These are phyloP conservation scores for Chamaea fasciata DNA, from an alignment of 2,113 vertebrate species.

Conservation along the genomic window DNA sequence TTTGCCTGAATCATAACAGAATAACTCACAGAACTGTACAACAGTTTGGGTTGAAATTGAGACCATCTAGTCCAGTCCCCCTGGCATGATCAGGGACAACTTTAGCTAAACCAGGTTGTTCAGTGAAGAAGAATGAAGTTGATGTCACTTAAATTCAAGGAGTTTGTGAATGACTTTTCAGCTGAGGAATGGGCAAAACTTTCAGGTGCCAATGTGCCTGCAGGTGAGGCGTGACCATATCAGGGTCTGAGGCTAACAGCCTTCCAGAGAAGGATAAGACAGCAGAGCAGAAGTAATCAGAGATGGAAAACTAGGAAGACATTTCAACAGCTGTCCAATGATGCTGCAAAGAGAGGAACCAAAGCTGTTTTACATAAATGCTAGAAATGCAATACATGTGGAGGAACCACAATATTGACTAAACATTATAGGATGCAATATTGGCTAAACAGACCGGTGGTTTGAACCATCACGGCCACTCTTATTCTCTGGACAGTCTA, in stretches of 20 bases:
- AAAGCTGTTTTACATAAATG: background rate
- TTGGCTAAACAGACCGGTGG: background rate
- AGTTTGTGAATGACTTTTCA: background rate
- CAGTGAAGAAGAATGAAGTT: background rate
- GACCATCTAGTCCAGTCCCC: background rate
- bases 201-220: background rate
- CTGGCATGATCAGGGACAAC: background rate
- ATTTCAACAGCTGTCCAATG: background rate
- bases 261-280: background rate
- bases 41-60: background rate
- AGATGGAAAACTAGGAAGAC: background rate
- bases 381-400: background rate
- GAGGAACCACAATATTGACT: background rate
- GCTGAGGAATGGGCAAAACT: background rate
- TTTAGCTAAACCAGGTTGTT: background rate
- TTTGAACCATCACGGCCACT: background rate
- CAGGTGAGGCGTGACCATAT: fast-evolving
- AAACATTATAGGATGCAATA: background rate
- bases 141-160: background rate
- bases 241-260: background rate
- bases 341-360: background rate
- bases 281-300: background rate
- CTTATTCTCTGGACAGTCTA: background rate
- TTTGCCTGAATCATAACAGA: background rate
- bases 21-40: background rate